Conservation (phyloP, 2,888 invertebrate species). For the Lepeophtheirus nordmannii region DNA sequence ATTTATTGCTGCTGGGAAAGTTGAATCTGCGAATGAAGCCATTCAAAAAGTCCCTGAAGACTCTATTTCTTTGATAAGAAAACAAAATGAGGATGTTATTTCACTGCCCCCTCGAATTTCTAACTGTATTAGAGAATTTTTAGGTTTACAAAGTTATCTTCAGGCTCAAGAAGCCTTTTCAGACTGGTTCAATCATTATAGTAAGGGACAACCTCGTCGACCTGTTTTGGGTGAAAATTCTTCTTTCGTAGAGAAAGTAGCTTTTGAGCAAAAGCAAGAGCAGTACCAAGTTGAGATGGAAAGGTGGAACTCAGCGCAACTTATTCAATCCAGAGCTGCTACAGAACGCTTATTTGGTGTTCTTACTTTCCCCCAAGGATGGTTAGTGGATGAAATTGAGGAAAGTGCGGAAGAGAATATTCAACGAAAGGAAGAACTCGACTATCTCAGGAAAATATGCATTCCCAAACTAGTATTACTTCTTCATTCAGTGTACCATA, state of each 20-base stretch:
- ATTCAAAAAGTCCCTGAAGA: background rate
- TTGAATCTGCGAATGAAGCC: background rate
- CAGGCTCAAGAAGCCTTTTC: conserved; percentile 72
- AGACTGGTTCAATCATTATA: conserved; percentile 70
- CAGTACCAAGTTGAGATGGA: conserved; percentile 61
- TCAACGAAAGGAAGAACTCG: conserved; percentile 49
- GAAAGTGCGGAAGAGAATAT: conserved; percentile 39
- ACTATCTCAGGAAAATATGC: conserved; percentile 57
- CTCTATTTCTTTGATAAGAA: conserved; percentile 25
- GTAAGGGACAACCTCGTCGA: conserved; percentile 53
- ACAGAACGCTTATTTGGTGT: conserved; percentile 68
- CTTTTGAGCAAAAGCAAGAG: conserved; percentile 64
- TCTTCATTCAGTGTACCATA: conserved; percentile 59
- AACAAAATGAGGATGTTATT: conserved; percentile 27
- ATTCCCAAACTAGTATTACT: conserved; percentile 61
- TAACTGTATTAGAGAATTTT: background rate
- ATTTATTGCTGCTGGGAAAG: background rate
- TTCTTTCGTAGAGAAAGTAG: conserved; percentile 67
- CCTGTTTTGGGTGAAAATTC: conserved; percentile 35
- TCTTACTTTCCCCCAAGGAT: conserved; percentile 72
- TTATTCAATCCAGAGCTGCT: conserved; percentile 40
- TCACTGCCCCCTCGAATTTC: too few species aligned
- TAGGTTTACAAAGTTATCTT: conserved; percentile 31
- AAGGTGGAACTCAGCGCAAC: conserved; percentile 33
- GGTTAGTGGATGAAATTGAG: conserved; percentile 54